These are phyloP conservation scores for Pipa parva DNA, from an alignment of 2,113 vertebrate species.

Conservation along the genomic window DNA sequence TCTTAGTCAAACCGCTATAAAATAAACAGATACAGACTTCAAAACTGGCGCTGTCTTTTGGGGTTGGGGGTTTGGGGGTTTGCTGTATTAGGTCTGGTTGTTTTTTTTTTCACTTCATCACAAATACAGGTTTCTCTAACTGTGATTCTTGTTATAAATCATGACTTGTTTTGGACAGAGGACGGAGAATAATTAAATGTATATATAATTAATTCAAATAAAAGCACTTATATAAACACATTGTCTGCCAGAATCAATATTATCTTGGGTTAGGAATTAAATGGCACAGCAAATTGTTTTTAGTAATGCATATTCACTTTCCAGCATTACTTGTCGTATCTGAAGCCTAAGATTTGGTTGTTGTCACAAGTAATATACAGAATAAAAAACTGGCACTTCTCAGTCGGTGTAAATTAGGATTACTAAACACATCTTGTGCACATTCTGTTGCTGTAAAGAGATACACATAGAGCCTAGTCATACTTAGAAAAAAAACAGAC, in stretches of 20 bases:
- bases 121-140: background rate
- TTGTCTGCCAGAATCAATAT: conserved; percentile 2
- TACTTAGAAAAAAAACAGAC: no score
- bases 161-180: background rate
- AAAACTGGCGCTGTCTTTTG: no score
- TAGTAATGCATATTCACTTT: background rate
- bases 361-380: background rate
- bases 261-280: conserved; percentile 2
- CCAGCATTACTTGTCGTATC: background rate
- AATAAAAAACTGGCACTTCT: background rate
- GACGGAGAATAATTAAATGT: background rate
- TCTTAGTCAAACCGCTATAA: no score
- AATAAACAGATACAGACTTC: no score
- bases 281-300: conserved; percentile 1
- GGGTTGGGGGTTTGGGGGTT: no score
- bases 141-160: background rate
- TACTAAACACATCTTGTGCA: background rate
- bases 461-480: background rate
- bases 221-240: conserved; percentile 15
- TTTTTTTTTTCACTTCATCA: background rate
- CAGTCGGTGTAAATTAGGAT: background rate
- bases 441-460: background rate
- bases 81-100: background rate
- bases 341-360: background rate
- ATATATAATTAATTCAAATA: conserved; percentile 6